A percentile compares a stretch with the other conserved stretches of the same genome.
These are phyloP conservation scores for Ptilorrhoa leucosticta DNA, from an alignment of 2,113 vertebrate species.

Conservation along the genomic window DNA sequence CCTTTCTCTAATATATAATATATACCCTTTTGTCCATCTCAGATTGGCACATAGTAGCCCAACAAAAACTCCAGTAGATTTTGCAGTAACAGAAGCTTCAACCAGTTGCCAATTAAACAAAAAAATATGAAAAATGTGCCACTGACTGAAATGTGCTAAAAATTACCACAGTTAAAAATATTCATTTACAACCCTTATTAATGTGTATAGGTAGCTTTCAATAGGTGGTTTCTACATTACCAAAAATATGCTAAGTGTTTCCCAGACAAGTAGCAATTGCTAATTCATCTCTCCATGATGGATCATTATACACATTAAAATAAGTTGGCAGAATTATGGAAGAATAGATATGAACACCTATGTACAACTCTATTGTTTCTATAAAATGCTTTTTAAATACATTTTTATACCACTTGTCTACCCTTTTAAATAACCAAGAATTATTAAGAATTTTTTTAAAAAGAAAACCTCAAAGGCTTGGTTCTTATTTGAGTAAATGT, in stretches of 20 bases:
- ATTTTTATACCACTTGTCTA: background rate
- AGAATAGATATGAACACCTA: background rate
- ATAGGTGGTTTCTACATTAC: background rate
- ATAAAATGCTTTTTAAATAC: background rate
- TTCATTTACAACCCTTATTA: background rate
- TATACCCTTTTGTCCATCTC: background rate
- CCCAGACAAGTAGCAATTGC: background rate
- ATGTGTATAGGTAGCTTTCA: background rate
- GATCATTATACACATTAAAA: background rate
- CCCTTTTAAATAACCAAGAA: background rate
- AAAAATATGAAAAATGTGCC: background rate
- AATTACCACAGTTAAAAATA: background rate
- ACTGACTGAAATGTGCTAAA: background rate
- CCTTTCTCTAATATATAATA: background rate
- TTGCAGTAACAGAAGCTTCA: background rate
- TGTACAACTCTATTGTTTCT: background rate
- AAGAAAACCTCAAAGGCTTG: background rate
- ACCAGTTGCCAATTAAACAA: background rate
- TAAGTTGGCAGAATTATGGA: background rate
- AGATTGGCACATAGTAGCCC: background rate
- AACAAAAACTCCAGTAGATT: background rate
- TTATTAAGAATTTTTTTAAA: background rate
- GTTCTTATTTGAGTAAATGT: background rate
- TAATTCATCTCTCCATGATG: background rate
- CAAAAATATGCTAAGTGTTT: background rate